Evolutionary conservation across 2,113 vertebrate species (phyloP), one percentile per base, ranked within the genome.

Genomic region (Uria lomvia): DNA sequence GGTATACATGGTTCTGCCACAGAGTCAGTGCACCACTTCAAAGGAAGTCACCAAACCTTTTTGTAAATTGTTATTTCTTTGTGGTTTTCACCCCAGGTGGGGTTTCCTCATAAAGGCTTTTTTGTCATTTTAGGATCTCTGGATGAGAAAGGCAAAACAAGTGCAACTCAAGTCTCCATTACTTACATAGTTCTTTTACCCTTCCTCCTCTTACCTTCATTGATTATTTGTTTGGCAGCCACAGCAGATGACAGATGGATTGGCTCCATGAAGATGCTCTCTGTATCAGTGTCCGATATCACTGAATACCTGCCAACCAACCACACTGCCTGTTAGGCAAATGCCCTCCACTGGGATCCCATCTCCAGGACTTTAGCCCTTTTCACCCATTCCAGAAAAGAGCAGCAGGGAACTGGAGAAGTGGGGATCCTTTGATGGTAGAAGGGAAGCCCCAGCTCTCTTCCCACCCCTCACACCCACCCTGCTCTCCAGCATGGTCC

Each of bases 251-350:
- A 99, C 15, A 99, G 98, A 92, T 99, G 99, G 83, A 99, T 99
- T 74, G 99, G 99, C 49, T 99, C 99, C 99, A 99, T 99, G 97
- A 99, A 99, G 93, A 99, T 99, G 95, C 99, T 99, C 59, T 99
- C 99, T 2, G 99, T 99, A 3, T 99, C 98, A 3, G 99, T 97
- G 2, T 99, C 99, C 0, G 99, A 99, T 86, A 99, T 93, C 90
- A 98, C 11, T 1, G 99, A 99, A 86, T 98, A 99, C 96, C 99
- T 99, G 96, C 95, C 98, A 80, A 96, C 3, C 63, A 96, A 96
- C 38, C 88, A 95, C 65, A 95, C 43, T 56, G 49, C 60, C 72
- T 81, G 4, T 93, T 42, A 97, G 72, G 38, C 14, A 80, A 93
- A 86, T 66, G n/a, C 21, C 30, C 52, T 95, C 53, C 53, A 40